Conservation (phyloP, 2,113 vertebrate genomes). For the Empidonax alnorum region DNA sequence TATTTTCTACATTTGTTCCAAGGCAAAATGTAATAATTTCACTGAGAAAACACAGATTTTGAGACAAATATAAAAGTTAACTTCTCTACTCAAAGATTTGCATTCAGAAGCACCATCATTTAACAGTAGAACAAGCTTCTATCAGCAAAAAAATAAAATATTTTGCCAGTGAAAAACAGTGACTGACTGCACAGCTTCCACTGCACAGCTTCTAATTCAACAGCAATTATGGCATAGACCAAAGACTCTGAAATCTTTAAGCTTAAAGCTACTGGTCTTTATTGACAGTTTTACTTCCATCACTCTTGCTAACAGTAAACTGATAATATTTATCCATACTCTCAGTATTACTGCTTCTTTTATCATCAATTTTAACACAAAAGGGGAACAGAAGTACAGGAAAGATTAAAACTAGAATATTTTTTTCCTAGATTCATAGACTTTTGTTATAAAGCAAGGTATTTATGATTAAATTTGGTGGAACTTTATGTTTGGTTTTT, state of each 20-base stretch:
- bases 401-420: neutral
- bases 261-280: neutral
- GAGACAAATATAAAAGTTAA: neutral
- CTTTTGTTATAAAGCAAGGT: neutral
- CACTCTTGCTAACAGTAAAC: neutral
- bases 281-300: neutral
- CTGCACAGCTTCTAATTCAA: neutral
- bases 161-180: neutral
- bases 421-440: neutral
- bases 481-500: neutral
- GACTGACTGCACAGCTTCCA: neutral
- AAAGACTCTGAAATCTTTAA: neutral
- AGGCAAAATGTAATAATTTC: slow-evolving; percentile 31
- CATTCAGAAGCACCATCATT: neutral
- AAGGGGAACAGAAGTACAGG: neutral
- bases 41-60: neutral
- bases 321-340: neutral
- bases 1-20: slow-evolving; percentile 35
- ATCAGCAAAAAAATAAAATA: neutral
- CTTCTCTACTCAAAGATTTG: slow-evolving; percentile 2
- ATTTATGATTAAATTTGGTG: neutral
- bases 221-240: neutral
- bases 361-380: neutral
- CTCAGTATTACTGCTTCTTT: neutral
- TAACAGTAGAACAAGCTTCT: neutral